A percentile compares a stretch with the other conserved stretches of the same genome.
phyloP scores from a whole-genome alignment of 2,888 invertebrate species.

The Drosophila neonasuta region DNA sequence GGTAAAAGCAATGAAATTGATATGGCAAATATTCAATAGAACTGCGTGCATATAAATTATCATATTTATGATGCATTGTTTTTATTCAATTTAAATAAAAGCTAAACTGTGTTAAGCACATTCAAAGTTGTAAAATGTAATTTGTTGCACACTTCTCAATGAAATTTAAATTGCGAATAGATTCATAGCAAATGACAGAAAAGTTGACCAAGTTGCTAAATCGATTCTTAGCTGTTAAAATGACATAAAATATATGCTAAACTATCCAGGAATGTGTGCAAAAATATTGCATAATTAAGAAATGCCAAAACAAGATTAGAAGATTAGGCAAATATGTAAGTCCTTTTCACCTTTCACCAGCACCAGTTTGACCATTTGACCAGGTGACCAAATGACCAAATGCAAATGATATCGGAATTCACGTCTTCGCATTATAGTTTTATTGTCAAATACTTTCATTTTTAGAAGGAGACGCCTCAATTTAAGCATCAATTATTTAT shows the following conservation, averaged over 20 bases:
- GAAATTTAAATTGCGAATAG: neutral
- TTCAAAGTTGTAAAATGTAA: neutral
- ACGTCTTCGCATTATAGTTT: neutral
- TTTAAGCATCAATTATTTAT: constrained; percentile 15
- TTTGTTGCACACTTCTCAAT: neutral
- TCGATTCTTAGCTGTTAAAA: neutral
- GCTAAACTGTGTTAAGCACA: neutral
- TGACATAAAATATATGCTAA: neutral
- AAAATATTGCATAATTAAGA: neutral
- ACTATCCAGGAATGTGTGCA: neutral
- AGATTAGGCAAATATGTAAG: neutral
- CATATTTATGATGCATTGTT: neutral
- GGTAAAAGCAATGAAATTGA: neutral
- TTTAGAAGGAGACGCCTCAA: constrained; percentile 7
- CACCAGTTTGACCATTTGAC: neutral
- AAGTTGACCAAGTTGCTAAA: neutral
- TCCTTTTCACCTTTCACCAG: constrained; percentile 19
- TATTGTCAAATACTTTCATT: constrained; percentile 5
- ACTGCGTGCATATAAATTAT: constrained; percentile 1
- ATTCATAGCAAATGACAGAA: neutral
- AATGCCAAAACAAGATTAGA: neutral
- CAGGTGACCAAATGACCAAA: neutral
- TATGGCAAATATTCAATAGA: constrained; percentile 5
- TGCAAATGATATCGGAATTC: constrained; percentile 8
- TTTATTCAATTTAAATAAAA: neutral